Evolutionary conservation across 2,888 invertebrate genomes (phyloP).

Genomic region (Mesoligia furuncula): DNA sequence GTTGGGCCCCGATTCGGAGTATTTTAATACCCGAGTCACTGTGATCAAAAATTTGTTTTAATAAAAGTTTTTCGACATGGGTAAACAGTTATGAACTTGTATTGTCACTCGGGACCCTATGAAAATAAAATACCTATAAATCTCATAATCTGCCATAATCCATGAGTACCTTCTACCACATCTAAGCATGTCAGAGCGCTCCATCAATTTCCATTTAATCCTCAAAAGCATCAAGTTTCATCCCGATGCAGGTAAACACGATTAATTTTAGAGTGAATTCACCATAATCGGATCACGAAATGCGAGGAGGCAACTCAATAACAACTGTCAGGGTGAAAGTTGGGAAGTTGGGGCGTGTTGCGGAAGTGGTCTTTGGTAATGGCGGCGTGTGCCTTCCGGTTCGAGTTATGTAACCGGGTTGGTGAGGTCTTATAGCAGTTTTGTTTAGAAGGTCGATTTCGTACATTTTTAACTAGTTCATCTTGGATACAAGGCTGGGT

Average conservation of each 20-base stretch:
- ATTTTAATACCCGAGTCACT: too few species aligned
- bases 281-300: slow-evolving; percentile 63
- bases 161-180: neutral
- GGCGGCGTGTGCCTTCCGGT: slow-evolving; percentile 64
- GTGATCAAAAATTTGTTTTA: neutral
- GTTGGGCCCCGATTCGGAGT: neutral
- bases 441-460: slow-evolving; percentile 10
- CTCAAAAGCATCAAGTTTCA: slow-evolving; percentile 34
- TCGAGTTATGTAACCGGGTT: slow-evolving; percentile 47
- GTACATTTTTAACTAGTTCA: neutral
- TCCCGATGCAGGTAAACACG: slow-evolving; percentile 44
- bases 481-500: too few species aligned
- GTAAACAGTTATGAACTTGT: neutral
- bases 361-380: slow-evolving; percentile 69
- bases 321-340: slow-evolving; percentile 64
- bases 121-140: neutral
- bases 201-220: slow-evolving; percentile 15
- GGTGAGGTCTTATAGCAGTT: neutral
- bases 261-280: slow-evolving; percentile 64
- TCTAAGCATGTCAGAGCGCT: slow-evolving; percentile 13
- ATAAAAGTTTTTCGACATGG: neutral
- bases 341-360: slow-evolving; percentile 63
- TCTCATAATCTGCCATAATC: slow-evolving; percentile 5
- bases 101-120: neutral
- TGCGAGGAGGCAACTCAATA: slow-evolving; percentile 62